Evolutionary conservation across 2,888 invertebrate genomes (phyloP).

Genomic region (Ectobius pallidus): DNA sequence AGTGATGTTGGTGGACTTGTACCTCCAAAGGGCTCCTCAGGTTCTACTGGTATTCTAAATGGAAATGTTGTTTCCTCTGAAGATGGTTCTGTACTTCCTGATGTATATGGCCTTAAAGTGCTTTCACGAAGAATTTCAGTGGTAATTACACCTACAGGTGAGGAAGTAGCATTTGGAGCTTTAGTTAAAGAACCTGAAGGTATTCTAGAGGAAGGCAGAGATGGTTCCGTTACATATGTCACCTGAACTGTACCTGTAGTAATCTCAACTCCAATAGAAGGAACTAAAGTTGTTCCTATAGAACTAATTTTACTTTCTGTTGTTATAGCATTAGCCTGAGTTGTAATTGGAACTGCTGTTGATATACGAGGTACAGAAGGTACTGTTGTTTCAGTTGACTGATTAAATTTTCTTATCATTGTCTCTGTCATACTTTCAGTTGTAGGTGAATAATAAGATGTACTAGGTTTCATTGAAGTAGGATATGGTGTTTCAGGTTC

Average conservation of each 20-base stretch:
- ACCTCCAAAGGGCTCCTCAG: no score
- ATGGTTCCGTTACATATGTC: not conserved
- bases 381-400: not conserved
- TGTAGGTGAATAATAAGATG: no score
- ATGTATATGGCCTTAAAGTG: no score
- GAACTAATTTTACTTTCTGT: not conserved
- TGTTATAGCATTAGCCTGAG: not conserved
- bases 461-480: no score
- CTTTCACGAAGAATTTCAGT: no score
- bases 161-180: constrained; percentile 13
- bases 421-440: no score
- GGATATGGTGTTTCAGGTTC: no score
- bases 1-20: no score
- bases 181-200: constrained; percentile 19
- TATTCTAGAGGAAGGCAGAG: constrained; percentile 29
- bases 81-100: no score
- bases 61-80: no score
- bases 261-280: constrained; percentile 4
- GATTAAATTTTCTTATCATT: not conserved
- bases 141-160: constrained; percentile 15
- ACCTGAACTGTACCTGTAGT: constrained; percentile 6
- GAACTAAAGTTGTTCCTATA: not conserved
- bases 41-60: no score
- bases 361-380: not conserved
- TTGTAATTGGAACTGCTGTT: not conserved